phyloP scores from a whole-genome alignment of 2,888 invertebrate species.

The Andricus quercusramuli region DNA sequence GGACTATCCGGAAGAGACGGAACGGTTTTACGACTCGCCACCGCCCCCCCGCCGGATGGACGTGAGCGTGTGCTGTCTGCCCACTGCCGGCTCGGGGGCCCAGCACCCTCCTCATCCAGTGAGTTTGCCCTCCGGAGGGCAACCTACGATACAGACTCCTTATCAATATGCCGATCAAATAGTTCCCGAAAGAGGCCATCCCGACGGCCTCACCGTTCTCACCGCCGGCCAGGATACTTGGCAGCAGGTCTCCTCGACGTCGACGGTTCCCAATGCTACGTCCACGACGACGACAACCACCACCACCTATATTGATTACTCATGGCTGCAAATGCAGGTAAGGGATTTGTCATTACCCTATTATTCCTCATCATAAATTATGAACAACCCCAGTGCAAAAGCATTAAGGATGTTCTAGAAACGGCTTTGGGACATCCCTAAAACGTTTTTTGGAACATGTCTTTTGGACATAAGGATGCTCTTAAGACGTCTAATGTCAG shows the following conservation, averaged over 20 bases:
- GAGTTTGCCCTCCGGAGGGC: constrained; percentile 66
- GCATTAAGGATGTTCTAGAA: no score
- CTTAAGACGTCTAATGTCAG: no score
- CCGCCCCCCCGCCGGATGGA: constrained; percentile 74
- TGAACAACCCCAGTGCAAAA: no score
- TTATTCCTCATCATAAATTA: background rate
- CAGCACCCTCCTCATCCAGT: constrained; percentile 71
- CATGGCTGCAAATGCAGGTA: constrained; percentile 77
- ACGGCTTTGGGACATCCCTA: no score
- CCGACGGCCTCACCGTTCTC: constrained; percentile 70
- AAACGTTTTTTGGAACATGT: no score
- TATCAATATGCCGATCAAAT: constrained; percentile 77
- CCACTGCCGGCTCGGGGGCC: constrained; percentile 75
- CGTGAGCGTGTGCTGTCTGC: constrained; percentile 77
- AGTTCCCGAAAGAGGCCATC: constrained; percentile 75
- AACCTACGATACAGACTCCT: constrained; percentile 66
- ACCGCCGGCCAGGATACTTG: constrained; percentile 69
- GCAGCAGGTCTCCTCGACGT: constrained; percentile 68
- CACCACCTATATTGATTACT: constrained; percentile 76
- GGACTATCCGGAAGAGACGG: constrained; percentile 52
- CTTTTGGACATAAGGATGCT: no score
- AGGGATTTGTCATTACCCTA: constrained; percentile 20
- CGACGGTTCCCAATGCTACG: constrained; percentile 61
- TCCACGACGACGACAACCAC: constrained; percentile 64
- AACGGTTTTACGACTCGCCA: constrained; percentile 73